These are phyloP conservation scores for Adelosebastes latens DNA, from an alignment of 2,797 vertebrate species.

Conservation along the genomic window DNA sequence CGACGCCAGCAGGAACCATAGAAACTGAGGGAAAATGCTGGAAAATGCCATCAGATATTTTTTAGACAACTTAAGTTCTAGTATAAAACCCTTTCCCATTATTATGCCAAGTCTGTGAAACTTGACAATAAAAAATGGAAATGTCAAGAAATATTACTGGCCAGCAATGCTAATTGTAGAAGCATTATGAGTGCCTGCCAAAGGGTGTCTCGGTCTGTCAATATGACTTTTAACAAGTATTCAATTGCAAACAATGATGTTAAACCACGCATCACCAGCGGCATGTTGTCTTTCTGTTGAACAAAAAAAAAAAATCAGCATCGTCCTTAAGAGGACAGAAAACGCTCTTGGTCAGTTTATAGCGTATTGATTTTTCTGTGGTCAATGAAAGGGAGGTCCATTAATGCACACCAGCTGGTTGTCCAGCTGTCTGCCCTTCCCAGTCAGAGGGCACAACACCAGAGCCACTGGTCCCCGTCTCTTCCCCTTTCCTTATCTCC, in stretches of 20 bases:
- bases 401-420: slow-evolving; percentile 50
- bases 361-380: slow-evolving; percentile 53
- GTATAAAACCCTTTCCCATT: not conserved
- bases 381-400: slow-evolving; percentile 52
- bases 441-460: slow-evolving; percentile 34
- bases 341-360: slow-evolving; percentile 22
- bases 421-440: slow-evolving; percentile 46
- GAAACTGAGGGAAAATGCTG: not conserved
- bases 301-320: not conserved
- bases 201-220: not conserved
- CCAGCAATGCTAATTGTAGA: not conserved
- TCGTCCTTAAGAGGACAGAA: slow-evolving; percentile 16
- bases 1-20: not conserved
- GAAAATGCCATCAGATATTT: not conserved
- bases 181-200: not conserved
- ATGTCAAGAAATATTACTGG: not conserved
- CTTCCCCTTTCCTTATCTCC: not conserved
- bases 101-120: not conserved
- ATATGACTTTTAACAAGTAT: not conserved
- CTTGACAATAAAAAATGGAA: not conserved
- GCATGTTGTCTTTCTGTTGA: not conserved
- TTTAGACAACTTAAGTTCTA: not conserved
- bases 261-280: not conserved
- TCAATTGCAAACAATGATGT: not conserved
- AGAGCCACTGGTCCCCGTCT: slow-evolving; percentile 11